These are phyloP conservation scores for Mycalesis mineus DNA, from an alignment of 2,888 invertebrate genomes.

Conservation along the genomic window DNA sequence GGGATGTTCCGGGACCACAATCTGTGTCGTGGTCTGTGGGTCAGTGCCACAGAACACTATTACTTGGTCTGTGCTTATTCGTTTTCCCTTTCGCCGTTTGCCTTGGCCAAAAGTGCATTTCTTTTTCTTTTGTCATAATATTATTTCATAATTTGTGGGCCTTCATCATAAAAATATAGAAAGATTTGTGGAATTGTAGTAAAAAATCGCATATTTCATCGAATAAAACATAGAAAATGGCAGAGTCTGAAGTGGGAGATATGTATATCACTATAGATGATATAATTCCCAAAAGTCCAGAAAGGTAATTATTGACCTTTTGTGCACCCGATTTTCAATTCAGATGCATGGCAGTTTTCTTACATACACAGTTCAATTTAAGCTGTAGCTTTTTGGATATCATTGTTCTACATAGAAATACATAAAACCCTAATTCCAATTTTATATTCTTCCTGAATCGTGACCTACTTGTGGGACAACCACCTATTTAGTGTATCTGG, in stretches of 20 bases:
- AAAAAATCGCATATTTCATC: slow-evolving; percentile 27
- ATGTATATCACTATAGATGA: slow-evolving; percentile 70
- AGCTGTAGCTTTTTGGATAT: background rate
- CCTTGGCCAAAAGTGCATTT: background rate
- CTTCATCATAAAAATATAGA: slow-evolving; percentile 56
- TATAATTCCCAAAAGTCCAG: slow-evolving; percentile 72
- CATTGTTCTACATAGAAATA: background rate
- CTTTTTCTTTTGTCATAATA: slow-evolving; percentile 25
- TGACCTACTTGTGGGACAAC: slow-evolving; percentile 48
- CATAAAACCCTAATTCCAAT: too few species aligned
- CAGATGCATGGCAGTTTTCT: background rate
- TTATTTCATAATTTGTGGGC: slow-evolving; percentile 46
- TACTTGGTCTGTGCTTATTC: background rate
- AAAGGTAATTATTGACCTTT: slow-evolving; percentile 52
- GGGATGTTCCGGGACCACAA: too few species aligned
- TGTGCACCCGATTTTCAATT: background rate
- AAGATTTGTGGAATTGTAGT: slow-evolving; percentile 37
- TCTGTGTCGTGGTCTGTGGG: too few species aligned
- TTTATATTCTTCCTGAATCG: background rate
- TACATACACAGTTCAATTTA: slow-evolving; percentile 21
- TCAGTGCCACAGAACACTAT: too few species aligned
- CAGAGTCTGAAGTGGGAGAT: slow-evolving; percentile 67
- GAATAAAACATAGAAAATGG: slow-evolving; percentile 51
- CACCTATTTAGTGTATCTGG: slow-evolving; percentile 19
- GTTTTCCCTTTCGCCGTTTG: background rate